Conservation (phyloP, 2,888 invertebrate species). For the Papilio demoleus region DNA sequence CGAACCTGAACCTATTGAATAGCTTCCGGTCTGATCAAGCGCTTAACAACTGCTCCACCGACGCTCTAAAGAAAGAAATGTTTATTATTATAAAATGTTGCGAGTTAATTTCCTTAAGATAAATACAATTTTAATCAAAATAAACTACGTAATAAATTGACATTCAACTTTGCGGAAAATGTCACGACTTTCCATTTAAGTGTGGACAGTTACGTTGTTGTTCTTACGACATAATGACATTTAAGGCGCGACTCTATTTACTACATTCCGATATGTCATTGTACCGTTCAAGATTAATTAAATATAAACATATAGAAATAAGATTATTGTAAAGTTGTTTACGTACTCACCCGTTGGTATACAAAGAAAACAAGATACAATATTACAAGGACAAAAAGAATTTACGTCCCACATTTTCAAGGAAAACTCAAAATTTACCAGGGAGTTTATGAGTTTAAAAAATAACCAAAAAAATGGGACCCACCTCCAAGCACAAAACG, state of each 20-base stretch:
- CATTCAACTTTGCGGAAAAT: conserved; percentile 24
- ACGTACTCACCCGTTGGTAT: neutral
- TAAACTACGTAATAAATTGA: conserved; percentile 14
- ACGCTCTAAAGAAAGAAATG: too few relatives aligned
- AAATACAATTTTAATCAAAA: neutral
- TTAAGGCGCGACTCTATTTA: conserved; percentile 20
- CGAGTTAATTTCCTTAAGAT: too few relatives aligned
- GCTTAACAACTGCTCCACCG: too few relatives aligned
- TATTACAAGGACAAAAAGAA: neutral
- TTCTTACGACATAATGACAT: conserved; percentile 17
- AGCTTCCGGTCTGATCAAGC: too few relatives aligned
- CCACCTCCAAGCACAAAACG: too few relatives aligned
- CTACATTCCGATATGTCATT: conserved; percentile 30
- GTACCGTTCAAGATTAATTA: conserved; percentile 1
- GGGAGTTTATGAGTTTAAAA: too few relatives aligned
- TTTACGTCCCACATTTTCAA: too few relatives aligned
- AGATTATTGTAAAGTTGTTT: conserved; percentile 17
- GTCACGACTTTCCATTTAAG: conserved; percentile 22
- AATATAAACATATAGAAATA: conserved; percentile 10
- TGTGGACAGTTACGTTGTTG: conserved; percentile 10
- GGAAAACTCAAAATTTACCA: too few relatives aligned
- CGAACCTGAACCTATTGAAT: too few relatives aligned
- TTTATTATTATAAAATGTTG: too few relatives aligned
- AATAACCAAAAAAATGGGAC: too few relatives aligned
- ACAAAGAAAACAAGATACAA: conserved; percentile 3